phyloP scores from a whole-genome alignment of 1,140 invertebrate genomes.

The Brachionus sp. region DNA sequence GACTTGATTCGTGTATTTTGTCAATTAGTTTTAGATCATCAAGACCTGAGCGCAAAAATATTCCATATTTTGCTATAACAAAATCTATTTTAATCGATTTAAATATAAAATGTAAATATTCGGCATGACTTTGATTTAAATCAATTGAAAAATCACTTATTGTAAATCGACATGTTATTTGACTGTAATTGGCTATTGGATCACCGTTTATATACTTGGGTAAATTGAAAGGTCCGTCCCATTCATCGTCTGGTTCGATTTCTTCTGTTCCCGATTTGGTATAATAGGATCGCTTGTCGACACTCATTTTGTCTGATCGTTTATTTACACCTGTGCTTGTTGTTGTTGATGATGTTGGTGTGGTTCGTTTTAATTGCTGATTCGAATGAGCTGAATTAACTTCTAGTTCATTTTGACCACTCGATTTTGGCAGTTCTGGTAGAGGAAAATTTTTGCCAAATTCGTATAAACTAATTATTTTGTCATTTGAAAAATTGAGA shows the following conservation, averaged over 20 bases:
- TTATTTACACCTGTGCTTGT: background rate
- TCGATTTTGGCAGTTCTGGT: slow-evolving; percentile 13
- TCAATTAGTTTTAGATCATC: slow-evolving; percentile 32
- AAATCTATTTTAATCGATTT: slow-evolving; percentile 39
- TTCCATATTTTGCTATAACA: slow-evolving; percentile 17
- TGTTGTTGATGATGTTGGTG: no score
- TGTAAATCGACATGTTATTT: slow-evolving; percentile 14
- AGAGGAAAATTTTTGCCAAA: slow-evolving; percentile 40
- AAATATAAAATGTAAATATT: slow-evolving; percentile 35
- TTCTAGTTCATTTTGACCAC: background rate
- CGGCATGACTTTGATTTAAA: background rate
- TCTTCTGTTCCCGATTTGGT: background rate
- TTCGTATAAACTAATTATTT: background rate
- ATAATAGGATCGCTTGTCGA: background rate
- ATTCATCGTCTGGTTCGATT: slow-evolving; percentile 36
- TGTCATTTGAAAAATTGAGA: slow-evolving; percentile 26
- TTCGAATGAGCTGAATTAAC: no score
- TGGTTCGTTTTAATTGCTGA: no score
- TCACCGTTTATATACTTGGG: slow-evolving; percentile 39
- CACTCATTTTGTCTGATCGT: background rate
- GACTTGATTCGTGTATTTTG: background rate
- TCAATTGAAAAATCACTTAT: slow-evolving; percentile 33
- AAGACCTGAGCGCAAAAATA: slow-evolving; percentile 8
- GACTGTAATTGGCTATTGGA: slow-evolving; percentile 29
- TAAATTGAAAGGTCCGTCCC: slow-evolving; percentile 31